These are phyloP conservation scores for Avahi laniger DNA, from an alignment of 2,797 vertebrate species.

Conservation along the genomic window DNA sequence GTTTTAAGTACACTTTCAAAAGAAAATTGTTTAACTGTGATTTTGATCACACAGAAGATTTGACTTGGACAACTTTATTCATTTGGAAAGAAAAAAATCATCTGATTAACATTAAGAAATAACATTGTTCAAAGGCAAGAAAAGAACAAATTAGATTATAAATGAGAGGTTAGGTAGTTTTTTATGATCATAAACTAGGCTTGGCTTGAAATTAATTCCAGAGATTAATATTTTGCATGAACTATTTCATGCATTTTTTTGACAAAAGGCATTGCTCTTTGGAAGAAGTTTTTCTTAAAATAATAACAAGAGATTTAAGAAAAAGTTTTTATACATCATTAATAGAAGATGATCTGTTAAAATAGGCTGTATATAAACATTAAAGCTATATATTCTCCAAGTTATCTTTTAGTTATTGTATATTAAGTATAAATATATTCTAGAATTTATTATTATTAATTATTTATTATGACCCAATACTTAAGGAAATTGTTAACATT, in stretches of 20 bases:
- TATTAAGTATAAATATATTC: not conserved
- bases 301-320: not conserved
- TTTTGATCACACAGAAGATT: not conserved
- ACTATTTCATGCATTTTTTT: not conserved
- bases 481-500: constrained; percentile 11
- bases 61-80: not conserved
- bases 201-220: not conserved
- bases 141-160: not conserved
- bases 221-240: not conserved
- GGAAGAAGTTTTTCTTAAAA: not conserved
- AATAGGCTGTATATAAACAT: not conserved
- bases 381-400: not conserved
- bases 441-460: not conserved
- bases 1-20: not conserved
- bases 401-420: not conserved
- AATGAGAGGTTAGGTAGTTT: not conserved
- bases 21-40: not conserved
- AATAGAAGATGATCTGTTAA: constrained; percentile 2
- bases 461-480: not conserved
- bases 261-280: not conserved
- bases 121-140: not conserved
- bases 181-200: not conserved
- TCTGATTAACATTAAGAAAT: not conserved
- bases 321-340: not conserved
- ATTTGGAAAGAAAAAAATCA: not conserved